phyloP scores from a whole-genome alignment of 2,113 vertebrate genomes.

The Nycticorax nycticorax region DNA sequence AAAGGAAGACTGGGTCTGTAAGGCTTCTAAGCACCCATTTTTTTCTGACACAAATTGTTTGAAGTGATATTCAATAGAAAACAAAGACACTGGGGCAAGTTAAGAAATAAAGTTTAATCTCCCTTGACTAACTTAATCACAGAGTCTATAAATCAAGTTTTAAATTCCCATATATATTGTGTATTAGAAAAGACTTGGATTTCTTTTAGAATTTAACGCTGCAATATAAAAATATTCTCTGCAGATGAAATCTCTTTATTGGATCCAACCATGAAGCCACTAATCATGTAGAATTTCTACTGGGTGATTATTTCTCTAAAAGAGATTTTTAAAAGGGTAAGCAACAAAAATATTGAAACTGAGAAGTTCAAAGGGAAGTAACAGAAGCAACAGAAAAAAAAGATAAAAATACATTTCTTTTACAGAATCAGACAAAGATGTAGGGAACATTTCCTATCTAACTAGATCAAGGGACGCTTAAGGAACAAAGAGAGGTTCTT shows the following conservation, averaged over 20 bases:
- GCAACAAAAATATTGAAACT: constrained; percentile 32
- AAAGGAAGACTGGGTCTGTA: neutral
- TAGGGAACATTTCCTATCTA: constrained; percentile 2
- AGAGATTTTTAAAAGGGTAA: constrained; percentile 28
- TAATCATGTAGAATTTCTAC: constrained; percentile 49
- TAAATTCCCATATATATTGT: neutral
- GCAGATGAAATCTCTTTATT: constrained; percentile 48
- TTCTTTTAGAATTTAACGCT: constrained; percentile 49
- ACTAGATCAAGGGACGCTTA: constrained; percentile 29
- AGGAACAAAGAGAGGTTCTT: constrained; percentile 48
- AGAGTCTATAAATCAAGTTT: constrained; percentile 41
- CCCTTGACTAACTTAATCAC: constrained; percentile 52
- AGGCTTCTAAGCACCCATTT: neutral
- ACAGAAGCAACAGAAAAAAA: neutral
- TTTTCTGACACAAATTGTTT: neutral
- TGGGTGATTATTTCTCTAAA: constrained; percentile 33
- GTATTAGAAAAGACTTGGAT: constrained; percentile 16
- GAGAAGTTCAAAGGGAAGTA: constrained; percentile 23
- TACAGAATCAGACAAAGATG: neutral
- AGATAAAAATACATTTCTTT: neutral
- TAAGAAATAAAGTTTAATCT: constrained; percentile 52
- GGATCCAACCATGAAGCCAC: constrained; percentile 39
- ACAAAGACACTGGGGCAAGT: constrained; percentile 8
- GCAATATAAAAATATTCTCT: constrained; percentile 52
- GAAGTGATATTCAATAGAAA: constrained; percentile 17